phyloP scores from a whole-genome alignment of 2,797 vertebrate genomes.

The Poeciliopsis gracilis region DNA sequence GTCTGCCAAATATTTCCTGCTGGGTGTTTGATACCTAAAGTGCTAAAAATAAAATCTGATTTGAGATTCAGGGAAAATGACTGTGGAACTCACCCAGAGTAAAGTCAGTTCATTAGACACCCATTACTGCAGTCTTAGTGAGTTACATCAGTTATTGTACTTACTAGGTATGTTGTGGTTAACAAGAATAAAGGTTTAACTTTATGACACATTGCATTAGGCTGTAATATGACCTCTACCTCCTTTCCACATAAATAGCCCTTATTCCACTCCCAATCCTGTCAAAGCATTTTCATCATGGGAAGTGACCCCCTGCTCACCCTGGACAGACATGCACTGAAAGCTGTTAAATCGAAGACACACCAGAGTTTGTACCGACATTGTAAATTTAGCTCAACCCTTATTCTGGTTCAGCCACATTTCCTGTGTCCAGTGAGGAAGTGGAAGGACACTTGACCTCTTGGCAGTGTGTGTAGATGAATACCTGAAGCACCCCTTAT shows the following conservation, averaged over 20 bases:
- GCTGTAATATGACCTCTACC: constrained; percentile 10
- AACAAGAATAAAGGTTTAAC: background rate
- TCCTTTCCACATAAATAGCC: background rate
- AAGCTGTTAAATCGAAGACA: constrained; percentile 26
- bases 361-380: constrained; percentile 14
- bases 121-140: background rate
- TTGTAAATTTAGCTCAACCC: constrained; percentile 70
- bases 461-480: constrained; percentile 8
- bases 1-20: background rate
- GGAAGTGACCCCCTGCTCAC: constrained; percentile 40
- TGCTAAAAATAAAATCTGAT: background rate
- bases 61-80: background rate
- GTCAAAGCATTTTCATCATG: constrained; percentile 42
- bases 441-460: constrained; percentile 26
- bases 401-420: constrained; percentile 31
- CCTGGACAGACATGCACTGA: constrained; percentile 18
- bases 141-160: background rate
- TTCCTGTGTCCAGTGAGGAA: constrained; percentile 67
- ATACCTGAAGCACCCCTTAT: constrained; percentile 45
- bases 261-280: constrained; percentile 17
- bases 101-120: background rate
- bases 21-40: background rate
- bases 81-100: background rate
- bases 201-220: background rate
- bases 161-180: background rate